A percentile compares a stretch with the other conserved stretches of the same genome.
These are phyloP conservation scores for Chrysemys picta DNA, from an alignment of 2,113 vertebrate genomes.

Conservation along the genomic window DNA sequence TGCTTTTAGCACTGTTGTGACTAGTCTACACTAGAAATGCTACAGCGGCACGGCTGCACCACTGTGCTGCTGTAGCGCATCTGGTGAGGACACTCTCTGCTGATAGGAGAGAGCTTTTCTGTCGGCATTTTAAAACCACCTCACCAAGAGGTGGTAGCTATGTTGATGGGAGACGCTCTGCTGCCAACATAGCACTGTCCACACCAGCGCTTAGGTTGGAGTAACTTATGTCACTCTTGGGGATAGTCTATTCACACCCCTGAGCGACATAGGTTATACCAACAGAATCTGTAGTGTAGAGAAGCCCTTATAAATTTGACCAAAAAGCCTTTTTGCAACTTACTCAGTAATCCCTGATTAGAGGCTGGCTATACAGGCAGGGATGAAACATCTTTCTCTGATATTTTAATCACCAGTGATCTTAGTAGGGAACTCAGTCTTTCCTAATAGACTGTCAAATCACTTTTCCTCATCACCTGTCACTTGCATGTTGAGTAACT, in stretches of 20 bases:
- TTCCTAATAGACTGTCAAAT: not conserved
- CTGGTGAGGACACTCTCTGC: not conserved
- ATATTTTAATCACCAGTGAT: fast-evolving
- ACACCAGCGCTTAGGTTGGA: not conserved
- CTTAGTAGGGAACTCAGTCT: not conserved
- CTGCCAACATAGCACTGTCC: not conserved
- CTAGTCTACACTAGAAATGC: not conserved
- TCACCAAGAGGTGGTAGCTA: not conserved
- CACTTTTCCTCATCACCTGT: not conserved
- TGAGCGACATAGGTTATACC: not conserved
- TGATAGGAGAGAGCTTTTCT: not conserved
- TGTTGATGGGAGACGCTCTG: not conserved
- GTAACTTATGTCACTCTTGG: not conserved
- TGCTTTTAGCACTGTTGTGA: not conserved
- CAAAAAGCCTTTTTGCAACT: not conserved
- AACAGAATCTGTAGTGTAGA: not conserved
- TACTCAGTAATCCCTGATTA: fast-evolving
- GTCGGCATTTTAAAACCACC: not conserved
- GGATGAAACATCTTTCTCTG: not conserved
- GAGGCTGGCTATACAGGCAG: not conserved
- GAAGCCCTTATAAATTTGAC: not conserved
- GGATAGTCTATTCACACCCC: not conserved
- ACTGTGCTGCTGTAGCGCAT: not conserved
- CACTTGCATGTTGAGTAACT: not conserved
- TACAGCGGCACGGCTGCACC: not conserved